phyloP scores from a whole-genome alignment of 2,113 vertebrate species.

The Siniperca knerii region DNA sequence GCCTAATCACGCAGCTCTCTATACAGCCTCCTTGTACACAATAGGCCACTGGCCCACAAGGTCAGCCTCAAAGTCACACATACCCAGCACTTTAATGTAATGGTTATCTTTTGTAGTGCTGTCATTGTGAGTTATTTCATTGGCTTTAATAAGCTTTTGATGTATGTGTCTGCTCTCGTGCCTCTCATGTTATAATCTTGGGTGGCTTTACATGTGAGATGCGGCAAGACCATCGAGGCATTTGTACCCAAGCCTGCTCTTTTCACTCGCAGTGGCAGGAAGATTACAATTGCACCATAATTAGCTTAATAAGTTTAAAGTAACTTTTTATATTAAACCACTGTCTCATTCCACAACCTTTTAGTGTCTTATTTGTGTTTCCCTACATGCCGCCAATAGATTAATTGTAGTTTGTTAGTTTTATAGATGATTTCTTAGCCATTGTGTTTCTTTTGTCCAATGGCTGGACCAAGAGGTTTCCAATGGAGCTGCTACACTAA shows the following conservation, averaged over 20 bases:
- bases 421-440: not conserved
- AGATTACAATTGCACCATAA: constrained; percentile 41
- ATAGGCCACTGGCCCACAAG: constrained; percentile 69
- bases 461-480: not conserved
- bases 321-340: constrained; percentile 43
- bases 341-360: not conserved
- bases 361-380: constrained; percentile 32
- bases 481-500: not conserved
- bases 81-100: constrained; percentile 72
- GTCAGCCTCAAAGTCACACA: constrained; percentile 80
- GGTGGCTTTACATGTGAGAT: constrained; percentile 55
- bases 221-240: constrained; percentile 17
- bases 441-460: constrained; percentile 25
- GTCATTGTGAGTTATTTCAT: constrained; percentile 78
- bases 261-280: constrained; percentile 21
- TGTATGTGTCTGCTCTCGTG: constrained; percentile 64
- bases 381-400: not conserved
- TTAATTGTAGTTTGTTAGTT: not conserved
- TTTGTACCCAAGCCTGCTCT: constrained; percentile 17
- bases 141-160: constrained; percentile 82
- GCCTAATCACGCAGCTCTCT: constrained; percentile 69
- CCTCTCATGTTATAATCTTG: constrained; percentile 63
- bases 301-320: constrained; percentile 57
- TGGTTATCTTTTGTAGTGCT: constrained; percentile 79
- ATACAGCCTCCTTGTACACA: constrained; percentile 59